These are phyloP conservation scores for Metaphire vulgaris DNA, from an alignment of 1,140 invertebrate genomes.

Conservation along the genomic window DNA sequence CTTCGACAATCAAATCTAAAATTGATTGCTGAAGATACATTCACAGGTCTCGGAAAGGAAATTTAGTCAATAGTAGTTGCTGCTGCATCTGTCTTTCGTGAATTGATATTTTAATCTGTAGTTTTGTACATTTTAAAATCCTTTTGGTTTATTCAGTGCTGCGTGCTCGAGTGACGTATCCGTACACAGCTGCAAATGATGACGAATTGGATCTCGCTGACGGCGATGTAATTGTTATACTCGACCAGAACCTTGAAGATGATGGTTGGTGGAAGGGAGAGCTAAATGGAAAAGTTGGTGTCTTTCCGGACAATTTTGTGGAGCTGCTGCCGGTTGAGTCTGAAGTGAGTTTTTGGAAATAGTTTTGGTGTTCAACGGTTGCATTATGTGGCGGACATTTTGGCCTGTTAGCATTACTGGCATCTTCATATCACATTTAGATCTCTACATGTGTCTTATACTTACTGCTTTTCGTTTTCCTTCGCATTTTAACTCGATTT, in stretches of 20 bases:
- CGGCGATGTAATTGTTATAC: slow-evolving; percentile 77
- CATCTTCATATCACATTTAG: too few relatives aligned
- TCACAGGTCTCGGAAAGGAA: too few relatives aligned
- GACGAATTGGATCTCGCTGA: slow-evolving; percentile 80
- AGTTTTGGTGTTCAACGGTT: not conserved
- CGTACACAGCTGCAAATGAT: slow-evolving; percentile 81
- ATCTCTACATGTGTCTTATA: too few relatives aligned
- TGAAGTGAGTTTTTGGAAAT: not conserved
- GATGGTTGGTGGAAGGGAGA: slow-evolving; percentile 97
- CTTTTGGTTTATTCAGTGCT: slow-evolving; percentile 1
- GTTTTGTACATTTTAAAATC: not conserved
- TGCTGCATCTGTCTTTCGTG: too few relatives aligned
- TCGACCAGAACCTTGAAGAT: slow-evolving; percentile 76
- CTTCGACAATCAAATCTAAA: too few relatives aligned
- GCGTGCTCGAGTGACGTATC: slow-evolving; percentile 74
- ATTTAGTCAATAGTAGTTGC: too few relatives aligned
- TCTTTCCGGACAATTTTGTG: slow-evolving; percentile 92
- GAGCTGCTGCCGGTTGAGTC: slow-evolving; percentile 43
- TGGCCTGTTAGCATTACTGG: too few relatives aligned
- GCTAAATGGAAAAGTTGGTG: slow-evolving; percentile 74
- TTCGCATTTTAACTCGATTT: too few relatives aligned
- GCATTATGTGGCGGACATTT: too few relatives aligned
- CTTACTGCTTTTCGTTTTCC: too few relatives aligned
- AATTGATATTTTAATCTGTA: too few relatives aligned
- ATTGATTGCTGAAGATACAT: too few relatives aligned